Percentiles rank a stretch among this genome's conserved stretches.
Conservation (phyloP, 2,797 vertebrate genomes). For the Galaxias olidus region DNA sequence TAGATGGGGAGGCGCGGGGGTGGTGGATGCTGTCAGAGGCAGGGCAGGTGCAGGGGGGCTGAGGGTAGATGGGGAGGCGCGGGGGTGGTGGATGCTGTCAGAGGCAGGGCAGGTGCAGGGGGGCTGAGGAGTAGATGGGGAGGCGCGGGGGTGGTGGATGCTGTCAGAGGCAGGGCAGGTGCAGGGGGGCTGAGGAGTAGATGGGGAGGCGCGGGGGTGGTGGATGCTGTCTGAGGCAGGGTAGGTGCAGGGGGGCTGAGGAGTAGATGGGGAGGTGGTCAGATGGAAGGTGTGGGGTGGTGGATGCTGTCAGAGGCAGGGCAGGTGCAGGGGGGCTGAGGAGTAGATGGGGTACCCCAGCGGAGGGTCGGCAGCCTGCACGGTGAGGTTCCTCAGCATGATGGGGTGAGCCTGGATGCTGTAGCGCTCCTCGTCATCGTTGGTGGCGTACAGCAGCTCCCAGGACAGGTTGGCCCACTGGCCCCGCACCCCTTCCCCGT, state of each 20-base stretch:
- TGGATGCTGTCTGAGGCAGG: not conserved
- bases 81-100: too few species aligned
- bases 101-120: not conserved
- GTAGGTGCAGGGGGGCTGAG: not conserved
- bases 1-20: too few species aligned
- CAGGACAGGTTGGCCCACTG: constrained; percentile 99
- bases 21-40: too few species aligned
- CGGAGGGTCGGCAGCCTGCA: constrained; percentile 94
- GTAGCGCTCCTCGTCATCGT: constrained; percentile 96
- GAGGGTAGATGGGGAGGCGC: not conserved
- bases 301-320: constrained; percentile 74
- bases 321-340: constrained; percentile 86
- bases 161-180: not conserved
- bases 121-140: not conserved
- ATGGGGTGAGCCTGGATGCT: constrained; percentile 96
- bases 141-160: not conserved
- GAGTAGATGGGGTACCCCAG: constrained; percentile 96
- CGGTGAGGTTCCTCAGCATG: constrained; percentile 91
- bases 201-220: too few species aligned
- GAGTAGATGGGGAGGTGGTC: not conserved
- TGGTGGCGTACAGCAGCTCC: constrained; percentile 97
- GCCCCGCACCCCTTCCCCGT: constrained; percentile 88
- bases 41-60: not conserved
- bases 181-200: not conserved
- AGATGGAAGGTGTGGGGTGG: not conserved